Evolutionary conservation across 2,888 invertebrate genomes (phyloP).

Genomic region (Drepanosiphum platanoidis): DNA sequence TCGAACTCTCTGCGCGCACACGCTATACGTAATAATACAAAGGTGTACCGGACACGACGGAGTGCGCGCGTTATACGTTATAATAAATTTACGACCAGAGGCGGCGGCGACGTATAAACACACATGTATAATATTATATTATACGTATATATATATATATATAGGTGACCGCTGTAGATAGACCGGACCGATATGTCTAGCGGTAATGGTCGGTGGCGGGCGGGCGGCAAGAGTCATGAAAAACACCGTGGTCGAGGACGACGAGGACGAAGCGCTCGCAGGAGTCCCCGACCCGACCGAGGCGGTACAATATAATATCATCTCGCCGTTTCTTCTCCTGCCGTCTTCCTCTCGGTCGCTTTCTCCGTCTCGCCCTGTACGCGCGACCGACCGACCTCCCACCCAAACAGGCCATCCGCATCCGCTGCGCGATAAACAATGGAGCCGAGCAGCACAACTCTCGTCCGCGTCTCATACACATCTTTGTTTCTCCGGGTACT

Average conservation of each 20-base stretch:
- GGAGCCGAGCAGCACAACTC: background rate
- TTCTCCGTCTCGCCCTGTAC: background rate
- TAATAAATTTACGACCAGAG: slow-evolving; percentile 31
- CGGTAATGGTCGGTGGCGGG: background rate
- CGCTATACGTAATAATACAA: background rate
- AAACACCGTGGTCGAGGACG: background rate
- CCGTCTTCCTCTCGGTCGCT: background rate
- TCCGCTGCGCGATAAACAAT: background rate
- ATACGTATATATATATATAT: no score
- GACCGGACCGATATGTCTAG: slow-evolving; percentile 23
- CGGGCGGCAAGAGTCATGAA: background rate
- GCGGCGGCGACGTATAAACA: slow-evolving; percentile 4
- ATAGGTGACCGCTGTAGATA: slow-evolving; percentile 36
- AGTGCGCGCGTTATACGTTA: background rate
- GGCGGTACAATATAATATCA: background rate
- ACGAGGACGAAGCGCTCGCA: background rate
- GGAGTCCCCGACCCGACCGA: slow-evolving; percentile 20
- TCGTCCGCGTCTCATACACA: background rate
- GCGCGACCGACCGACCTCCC: background rate
- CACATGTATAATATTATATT: no score
- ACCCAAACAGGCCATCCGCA: background rate
- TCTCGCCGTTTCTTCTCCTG: background rate
- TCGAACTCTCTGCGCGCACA: background rate
- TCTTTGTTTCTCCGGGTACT: background rate
- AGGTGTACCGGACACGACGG: background rate